These are phyloP conservation scores for Girardia tigrina DNA, from an alignment of 2,888 invertebrate genomes.

Conservation along the genomic window DNA sequence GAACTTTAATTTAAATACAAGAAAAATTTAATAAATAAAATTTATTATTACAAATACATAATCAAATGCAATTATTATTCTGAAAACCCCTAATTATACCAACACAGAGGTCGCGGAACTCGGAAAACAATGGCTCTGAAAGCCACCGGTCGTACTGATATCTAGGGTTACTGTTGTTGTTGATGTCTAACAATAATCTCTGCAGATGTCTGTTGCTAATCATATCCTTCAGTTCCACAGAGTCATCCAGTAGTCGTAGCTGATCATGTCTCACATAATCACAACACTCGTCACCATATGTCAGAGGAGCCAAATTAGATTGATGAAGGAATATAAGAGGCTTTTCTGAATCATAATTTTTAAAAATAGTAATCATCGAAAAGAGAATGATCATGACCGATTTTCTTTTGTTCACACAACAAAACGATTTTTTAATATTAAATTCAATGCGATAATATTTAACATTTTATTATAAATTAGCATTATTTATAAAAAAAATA, in stretches of 20 bases:
- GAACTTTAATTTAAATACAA: too few relatives aligned
- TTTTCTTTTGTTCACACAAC: too few relatives aligned
- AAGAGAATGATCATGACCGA: too few relatives aligned
- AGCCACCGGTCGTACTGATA: not conserved
- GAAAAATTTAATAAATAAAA: too few relatives aligned
- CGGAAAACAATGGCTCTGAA: not conserved
- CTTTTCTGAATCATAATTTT: not conserved
- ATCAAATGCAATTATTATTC: not conserved
- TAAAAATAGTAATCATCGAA: too few relatives aligned
- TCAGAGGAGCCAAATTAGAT: not conserved
- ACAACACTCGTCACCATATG: conserved; percentile 18
- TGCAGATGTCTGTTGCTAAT: not conserved
- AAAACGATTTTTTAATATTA: too few relatives aligned
- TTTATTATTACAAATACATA: too few relatives aligned
- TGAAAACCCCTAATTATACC: not conserved
- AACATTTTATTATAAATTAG: too few relatives aligned
- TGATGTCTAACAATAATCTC: not conserved
- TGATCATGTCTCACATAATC: not conserved
- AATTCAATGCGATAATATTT: too few relatives aligned
- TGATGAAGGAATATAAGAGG: not conserved
- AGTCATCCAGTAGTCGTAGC: not conserved
- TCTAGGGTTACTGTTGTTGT: not conserved
- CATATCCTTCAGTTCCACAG: not conserved
- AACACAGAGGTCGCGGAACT: not conserved
- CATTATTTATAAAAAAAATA: too few relatives aligned